Evolutionary conservation across 2,888 invertebrate species (phyloP), one percentile per base, ranked within the genome.

Genomic region (Sussaba pulchella): DNA sequence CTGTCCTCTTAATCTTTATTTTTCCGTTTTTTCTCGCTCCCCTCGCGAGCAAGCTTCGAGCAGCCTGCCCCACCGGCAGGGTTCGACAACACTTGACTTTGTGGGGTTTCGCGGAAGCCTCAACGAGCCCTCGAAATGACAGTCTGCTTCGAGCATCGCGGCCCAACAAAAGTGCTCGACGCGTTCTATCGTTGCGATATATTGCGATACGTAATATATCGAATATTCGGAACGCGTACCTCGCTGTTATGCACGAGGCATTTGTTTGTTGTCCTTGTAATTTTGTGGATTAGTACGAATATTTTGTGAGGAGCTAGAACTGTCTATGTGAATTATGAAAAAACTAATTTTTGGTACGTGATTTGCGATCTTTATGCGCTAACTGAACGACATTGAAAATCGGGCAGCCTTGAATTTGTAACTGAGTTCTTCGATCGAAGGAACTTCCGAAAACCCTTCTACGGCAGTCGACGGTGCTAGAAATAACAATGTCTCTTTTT

Each of bases 51-150:
- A 50, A 70, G 70, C 57, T 63, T 63, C 50, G 41, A 61, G 52
- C 66, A 43, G 17, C 57, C 8, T n/a, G 64, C 45, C 21, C 47
- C 72, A 19, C 63, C 59, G 21, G 57, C 66, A 71, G 86, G 85
- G 89, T 88, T 90, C 90, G 89, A 90, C 89, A 90, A 90, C 91
- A 89, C 87, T 85, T 73, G 85, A 79, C 76, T 82, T 89, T 88
- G 84, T 82, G 76, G 76, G 91, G 88, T 85, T 91, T 91, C 78
- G 73, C 83, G 89, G 91, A 91, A 89, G 90, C 91, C 85, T 85
- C 87, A 82, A 76, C 84, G 82, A 86, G 85, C 84, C 84, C 82
- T 76, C 69, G 79, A 83, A 88, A 85, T 86, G 87, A 85, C 88
- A 90, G 89, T 89, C 86, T 84, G 82, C 82, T 73, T 80, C 78